Percentiles rank a stretch among this genome's conserved stretches.
phyloP scores from a whole-genome alignment of 2,797 vertebrate genomes.

The Anguilla obscura region DNA sequence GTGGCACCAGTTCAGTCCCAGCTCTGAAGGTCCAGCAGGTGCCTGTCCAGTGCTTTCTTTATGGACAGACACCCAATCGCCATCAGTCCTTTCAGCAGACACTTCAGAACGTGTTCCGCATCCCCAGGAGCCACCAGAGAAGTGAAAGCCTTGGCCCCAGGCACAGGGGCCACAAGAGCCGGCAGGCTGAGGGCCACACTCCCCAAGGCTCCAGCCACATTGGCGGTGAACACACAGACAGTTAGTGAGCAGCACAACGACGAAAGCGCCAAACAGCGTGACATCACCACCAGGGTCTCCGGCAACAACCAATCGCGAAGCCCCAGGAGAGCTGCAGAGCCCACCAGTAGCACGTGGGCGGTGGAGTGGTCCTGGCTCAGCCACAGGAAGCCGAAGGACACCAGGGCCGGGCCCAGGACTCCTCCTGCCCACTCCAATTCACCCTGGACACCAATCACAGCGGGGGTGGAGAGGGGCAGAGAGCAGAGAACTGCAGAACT shows the following conservation, averaged over 20 bases:
- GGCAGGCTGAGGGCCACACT: constrained; percentile 69
- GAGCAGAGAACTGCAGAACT: constrained; percentile 60
- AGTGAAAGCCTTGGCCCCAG: constrained; percentile 36
- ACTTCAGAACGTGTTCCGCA: constrained; percentile 50
- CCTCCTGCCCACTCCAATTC: constrained; percentile 65
- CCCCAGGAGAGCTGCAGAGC: constrained; percentile 64
- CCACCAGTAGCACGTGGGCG: constrained; percentile 64
- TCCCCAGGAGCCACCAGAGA: constrained; percentile 50
- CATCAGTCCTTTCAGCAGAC: constrained; percentile 63
- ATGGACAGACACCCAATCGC: constrained; percentile 70
- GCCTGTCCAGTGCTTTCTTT: constrained; percentile 59
- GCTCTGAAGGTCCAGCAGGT: constrained; percentile 62
- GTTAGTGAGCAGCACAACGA: constrained; percentile 73
- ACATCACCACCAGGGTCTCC: constrained; percentile 66
- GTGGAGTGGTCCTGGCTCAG: constrained; percentile 73
- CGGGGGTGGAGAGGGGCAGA: constrained; percentile 47
- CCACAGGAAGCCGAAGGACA: constrained; percentile 75
- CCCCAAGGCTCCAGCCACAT: constrained; percentile 62
- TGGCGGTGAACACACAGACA: constrained; percentile 71
- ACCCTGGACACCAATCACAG: constrained; percentile 54
- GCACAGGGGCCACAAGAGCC: constrained; percentile 54
- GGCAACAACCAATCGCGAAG: constrained; percentile 66
- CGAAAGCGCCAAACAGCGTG: constrained; percentile 67
- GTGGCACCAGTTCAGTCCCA: constrained; percentile 45
- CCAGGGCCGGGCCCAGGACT: constrained; percentile 63